These are phyloP conservation scores for Zosterops lateralis DNA, from an alignment of 2,113 vertebrate species.

Conservation along the genomic window DNA sequence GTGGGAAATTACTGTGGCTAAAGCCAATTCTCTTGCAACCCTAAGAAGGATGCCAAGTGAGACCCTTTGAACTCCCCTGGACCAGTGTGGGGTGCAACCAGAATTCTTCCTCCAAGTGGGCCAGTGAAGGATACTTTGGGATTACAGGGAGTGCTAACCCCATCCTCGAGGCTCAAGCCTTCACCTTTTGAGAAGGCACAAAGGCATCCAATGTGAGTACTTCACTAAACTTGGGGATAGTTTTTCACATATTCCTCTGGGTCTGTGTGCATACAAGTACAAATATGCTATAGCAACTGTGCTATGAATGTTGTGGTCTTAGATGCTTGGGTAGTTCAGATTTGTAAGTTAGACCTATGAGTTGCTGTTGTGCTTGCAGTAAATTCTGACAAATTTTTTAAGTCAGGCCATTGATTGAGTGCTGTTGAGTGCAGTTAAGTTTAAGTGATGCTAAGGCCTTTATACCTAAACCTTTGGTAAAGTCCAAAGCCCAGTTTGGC, in stretches of 20 bases:
- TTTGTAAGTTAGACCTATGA: neutral
- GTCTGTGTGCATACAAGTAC: neutral
- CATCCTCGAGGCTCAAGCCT: rapidly evolving
- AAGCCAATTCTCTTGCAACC: neutral
- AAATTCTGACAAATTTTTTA: neutral
- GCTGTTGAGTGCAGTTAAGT: neutral
- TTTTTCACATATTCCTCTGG: neutral
- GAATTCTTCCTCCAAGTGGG: neutral
- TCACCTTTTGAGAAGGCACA: neutral
- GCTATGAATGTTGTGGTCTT: neutral
- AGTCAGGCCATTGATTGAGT: neutral
- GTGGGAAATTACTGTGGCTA: neutral
- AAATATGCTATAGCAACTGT: neutral
- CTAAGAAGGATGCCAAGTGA: neutral
- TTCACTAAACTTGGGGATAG: neutral
- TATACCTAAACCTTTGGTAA: neutral
- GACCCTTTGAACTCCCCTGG: neutral
- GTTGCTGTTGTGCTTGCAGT: neutral
- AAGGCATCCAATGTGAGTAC: neutral
- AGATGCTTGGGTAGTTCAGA: neutral
- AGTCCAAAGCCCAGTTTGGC: neutral
- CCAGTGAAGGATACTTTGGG: rapidly evolving
- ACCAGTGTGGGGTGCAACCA: neutral
- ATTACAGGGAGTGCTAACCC: rapidly evolving
- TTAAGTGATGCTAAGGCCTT: neutral